These are phyloP conservation scores for Vollenhovia emeryi DNA, from an alignment of 1,140 invertebrate species.

Conservation along the genomic window DNA sequence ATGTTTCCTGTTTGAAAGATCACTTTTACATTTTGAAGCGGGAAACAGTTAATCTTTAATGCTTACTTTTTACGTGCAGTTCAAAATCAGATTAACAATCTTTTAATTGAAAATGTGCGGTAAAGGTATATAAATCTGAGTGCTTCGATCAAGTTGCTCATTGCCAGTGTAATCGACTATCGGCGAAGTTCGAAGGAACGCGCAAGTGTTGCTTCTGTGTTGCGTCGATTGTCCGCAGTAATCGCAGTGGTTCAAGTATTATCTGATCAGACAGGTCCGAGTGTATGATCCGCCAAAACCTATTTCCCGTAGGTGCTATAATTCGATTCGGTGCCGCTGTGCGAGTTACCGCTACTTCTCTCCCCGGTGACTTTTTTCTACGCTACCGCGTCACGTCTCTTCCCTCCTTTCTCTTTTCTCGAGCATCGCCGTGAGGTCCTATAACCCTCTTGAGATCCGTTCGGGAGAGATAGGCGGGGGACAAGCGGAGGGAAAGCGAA, in stretches of 20 bases:
- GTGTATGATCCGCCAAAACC: constrained; percentile 81
- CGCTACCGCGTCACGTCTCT: constrained; percentile 16
- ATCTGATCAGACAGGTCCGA: constrained; percentile 64
- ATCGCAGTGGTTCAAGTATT: constrained; percentile 61
- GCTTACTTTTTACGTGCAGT: background rate
- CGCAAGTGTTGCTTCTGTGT: background rate
- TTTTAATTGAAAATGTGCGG: background rate
- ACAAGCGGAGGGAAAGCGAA: constrained; percentile 38
- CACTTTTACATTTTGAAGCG: background rate
- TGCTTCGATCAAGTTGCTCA: background rate
- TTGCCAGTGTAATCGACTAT: background rate
- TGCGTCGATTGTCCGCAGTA: constrained; percentile 11
- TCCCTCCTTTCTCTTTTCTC: constrained; percentile 38
- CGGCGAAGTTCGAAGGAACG: background rate
- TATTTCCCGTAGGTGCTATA: constrained; percentile 82
- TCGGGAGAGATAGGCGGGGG: constrained; percentile 46
- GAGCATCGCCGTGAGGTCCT: constrained; percentile 59
- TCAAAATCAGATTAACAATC: background rate
- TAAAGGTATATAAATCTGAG: background rate
- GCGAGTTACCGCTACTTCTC: constrained; percentile 55
- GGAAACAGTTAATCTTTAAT: background rate
- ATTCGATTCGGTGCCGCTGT: constrained; percentile 79
- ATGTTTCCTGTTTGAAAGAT: background rate
- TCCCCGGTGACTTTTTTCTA: constrained; percentile 49
- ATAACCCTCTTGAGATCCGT: constrained; percentile 77